Evolutionary conservation across 2,888 invertebrate species (phyloP).

Genomic region (Lasius fuliginosus): DNA sequence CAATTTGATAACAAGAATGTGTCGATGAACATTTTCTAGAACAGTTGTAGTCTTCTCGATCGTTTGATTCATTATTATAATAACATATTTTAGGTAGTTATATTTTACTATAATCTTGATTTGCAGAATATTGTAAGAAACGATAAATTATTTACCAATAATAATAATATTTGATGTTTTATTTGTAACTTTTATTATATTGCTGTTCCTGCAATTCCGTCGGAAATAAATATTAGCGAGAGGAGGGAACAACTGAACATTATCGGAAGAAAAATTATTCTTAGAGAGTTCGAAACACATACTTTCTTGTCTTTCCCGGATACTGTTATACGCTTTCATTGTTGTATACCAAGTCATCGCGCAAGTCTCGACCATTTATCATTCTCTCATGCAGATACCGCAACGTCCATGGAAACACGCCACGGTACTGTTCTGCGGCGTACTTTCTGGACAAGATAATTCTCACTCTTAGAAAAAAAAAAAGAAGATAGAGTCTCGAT

Average conservation of each 20-base stretch:
- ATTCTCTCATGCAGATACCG: neutral
- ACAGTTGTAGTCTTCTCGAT: neutral
- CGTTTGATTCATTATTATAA: neutral
- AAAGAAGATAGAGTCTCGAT: constrained; percentile 1
- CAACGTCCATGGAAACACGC: neutral
- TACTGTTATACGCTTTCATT: neutral
- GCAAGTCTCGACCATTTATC: constrained; percentile 25
- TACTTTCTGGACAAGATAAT: neutral
- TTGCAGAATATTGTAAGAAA: neutral
- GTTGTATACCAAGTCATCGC: neutral
- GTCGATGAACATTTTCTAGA: neutral
- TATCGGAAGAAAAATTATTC: constrained; percentile 11
- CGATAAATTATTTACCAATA: neutral
- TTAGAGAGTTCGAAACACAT: neutral
- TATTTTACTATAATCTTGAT: constrained; percentile 10
- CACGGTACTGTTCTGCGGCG: neutral
- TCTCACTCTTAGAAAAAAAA: neutral
- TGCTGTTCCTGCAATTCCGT: neutral
- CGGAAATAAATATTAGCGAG: neutral
- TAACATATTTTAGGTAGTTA: neutral
- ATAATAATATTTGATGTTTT: neutral
- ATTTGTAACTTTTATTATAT: neutral
- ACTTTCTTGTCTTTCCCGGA: neutral
- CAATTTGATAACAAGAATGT: constrained; percentile 13
- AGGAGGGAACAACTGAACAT: neutral